Evolutionary conservation across 1,140 invertebrate species (phyloP), one percentile per base, ranked within the genome.

Genomic region (Polypedilum pembai): DNA sequence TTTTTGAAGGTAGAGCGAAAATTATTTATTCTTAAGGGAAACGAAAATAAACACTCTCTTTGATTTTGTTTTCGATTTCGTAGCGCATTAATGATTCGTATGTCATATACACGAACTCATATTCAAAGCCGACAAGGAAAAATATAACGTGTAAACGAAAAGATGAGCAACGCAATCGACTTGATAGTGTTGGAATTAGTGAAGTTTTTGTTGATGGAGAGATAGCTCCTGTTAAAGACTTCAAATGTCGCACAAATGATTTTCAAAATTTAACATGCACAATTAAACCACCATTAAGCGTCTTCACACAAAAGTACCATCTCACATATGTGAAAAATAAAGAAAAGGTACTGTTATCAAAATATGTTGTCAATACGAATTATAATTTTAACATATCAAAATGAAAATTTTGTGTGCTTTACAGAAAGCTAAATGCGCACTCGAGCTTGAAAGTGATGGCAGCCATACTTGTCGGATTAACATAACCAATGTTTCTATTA

Each of bases 241-340:
- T 91, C 76, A 81, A 79, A 8, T 92, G 90, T 77, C 79, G 87
- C 18, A 88, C 88, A 18, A 79, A 84, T 41, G 90, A 91, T 79
- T 87, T 88, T 83, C 84, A 90, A 74, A 87, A 85, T 75, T 79
- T 91, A 33, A 87, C 82, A 2, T 92, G 90, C 77, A 83, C 84
- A 7, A 91, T 89, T 89, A 84, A 81, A 1, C 82, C 83, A 41
- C 82, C 83, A 1, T 77, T 82, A 0, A 86, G 86, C 78, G 83
- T 76, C 82, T 88, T 5, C 77, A 33, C 79, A 73, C 88, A 88
- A 12, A 84, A 80, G 18, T 89, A 87, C 77, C 81, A 79, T 5
- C 76, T 90, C 18, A 82, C 80, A 24, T 89, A 85, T 75, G 80
- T 78, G 81, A 75, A 80, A 78, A n/a, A 77, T 77, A 74, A 75